Evolutionary conservation across 2,797 vertebrate species (phyloP), one percentile per base, ranked within the genome.

Genomic region (Heliangelus exortis): DNA sequence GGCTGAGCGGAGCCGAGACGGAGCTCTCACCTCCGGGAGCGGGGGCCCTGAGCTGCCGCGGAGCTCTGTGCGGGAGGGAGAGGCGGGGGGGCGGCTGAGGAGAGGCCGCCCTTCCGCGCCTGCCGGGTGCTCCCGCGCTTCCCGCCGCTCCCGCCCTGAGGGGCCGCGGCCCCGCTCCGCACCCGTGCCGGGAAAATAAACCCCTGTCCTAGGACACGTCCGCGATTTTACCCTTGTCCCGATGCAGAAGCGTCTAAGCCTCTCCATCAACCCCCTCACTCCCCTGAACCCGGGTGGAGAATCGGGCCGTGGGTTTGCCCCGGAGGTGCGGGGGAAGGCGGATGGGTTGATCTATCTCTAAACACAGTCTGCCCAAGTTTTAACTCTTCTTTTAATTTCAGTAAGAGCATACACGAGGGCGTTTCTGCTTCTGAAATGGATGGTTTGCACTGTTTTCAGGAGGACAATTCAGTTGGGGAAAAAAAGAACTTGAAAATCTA

Each of bases 171-270:
- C 58, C 22, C 25, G 61, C 47, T 21, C 2, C 63, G 29, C 43
- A 1, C 21, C 16, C 9, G 8, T 54, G 66, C 29, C n/a, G 0
- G 41, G 28, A 23, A 2, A 12, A 1, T 6, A 12, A 22, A 1
- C 16, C 9, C 33, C 5, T 0, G 47, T 19, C 55, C 22, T 4
- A 6, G 47, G 55, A 17, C 12, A 3, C 5, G 48, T 29, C 36
- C 21, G 12, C 15, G 4, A 0, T 5, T 9, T 33, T 43, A 57
- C 31, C 41, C 16, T 6, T 4, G 26, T 1, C 4, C 39, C 2
- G 9, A 17, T 28, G 5, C 23, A 23, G 6, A 20, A 9, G 54
- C 2, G 15, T 17, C 50, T 4, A 54, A 19, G 59, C 5, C 12
- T 7, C 12, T 8, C 6, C 33, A 1, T 31, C 16, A 18, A 7